phyloP scores from a whole-genome alignment of 1,140 invertebrate species.

The Papilio helenus region DNA sequence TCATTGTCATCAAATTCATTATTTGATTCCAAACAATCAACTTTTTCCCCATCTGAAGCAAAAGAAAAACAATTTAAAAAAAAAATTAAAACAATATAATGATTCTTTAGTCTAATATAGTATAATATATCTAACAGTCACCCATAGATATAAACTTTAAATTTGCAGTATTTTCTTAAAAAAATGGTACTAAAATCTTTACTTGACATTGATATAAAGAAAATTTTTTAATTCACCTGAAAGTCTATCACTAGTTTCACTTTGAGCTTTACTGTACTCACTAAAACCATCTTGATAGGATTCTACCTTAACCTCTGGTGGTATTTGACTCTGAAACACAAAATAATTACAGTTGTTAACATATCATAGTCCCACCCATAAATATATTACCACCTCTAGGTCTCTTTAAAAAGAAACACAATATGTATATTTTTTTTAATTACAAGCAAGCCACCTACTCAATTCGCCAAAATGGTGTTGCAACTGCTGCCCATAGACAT shows the following conservation, averaged over 20 bases:
- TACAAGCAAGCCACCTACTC: too few species aligned
- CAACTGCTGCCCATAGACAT: too few species aligned
- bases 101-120: conserved; percentile 38
- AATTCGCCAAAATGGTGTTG: too few species aligned
- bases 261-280: conserved; percentile 41
- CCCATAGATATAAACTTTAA: conserved; percentile 21
- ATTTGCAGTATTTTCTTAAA: too few species aligned
- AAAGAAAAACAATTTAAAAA: conserved; percentile 17
- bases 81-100: conserved; percentile 30
- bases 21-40: conserved; percentile 50
- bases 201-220: not conserved
- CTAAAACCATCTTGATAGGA: conserved; percentile 48
- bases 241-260: conserved; percentile 49
- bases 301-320: conserved; percentile 60
- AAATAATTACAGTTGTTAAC: too few species aligned
- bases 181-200: too few species aligned
- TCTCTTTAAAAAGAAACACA: too few species aligned
- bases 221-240: conserved; percentile 48
- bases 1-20: conserved; percentile 48
- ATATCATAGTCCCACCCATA: too few species aligned
- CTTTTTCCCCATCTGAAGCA: conserved; percentile 48
- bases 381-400: too few species aligned
- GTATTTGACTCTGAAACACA: conserved; percentile 48
- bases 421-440: too few species aligned
- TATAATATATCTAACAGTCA: conserved; percentile 44